Percentiles rank a stretch among this genome's conserved stretches.
Conservation (phyloP, 2,113 vertebrate species). For the Mesoclemmys tuberculata region DNA sequence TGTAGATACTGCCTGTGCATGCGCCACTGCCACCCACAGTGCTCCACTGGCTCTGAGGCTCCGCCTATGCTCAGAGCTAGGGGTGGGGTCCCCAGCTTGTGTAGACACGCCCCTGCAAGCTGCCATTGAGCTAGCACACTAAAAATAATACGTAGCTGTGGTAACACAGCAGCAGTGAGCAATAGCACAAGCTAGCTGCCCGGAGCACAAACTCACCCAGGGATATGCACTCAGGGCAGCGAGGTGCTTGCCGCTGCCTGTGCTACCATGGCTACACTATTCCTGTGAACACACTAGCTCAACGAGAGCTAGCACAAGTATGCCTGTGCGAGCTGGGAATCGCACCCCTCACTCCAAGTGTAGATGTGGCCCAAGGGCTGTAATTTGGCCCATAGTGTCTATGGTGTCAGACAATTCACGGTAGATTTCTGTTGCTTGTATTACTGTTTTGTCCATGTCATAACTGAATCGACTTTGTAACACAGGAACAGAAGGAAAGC, state of each 20-base stretch:
- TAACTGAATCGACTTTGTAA: background rate
- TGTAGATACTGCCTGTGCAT: too few relatives aligned
- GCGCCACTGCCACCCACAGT: background rate
- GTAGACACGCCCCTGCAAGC: background rate
- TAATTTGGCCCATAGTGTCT: background rate
- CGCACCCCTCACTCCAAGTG: background rate
- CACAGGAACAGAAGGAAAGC: background rate
- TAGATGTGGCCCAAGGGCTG: background rate
- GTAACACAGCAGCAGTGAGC: background rate
- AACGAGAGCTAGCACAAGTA: background rate
- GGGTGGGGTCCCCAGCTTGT: background rate
- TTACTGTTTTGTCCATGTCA: background rate
- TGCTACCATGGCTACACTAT: background rate
- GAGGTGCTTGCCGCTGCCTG: background rate
- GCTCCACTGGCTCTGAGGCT: background rate
- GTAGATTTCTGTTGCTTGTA: background rate
- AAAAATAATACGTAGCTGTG: background rate
- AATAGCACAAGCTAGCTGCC: background rate
- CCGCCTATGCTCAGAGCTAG: background rate
- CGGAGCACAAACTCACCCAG: background rate
- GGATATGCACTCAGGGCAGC: background rate
- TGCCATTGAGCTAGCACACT: background rate
- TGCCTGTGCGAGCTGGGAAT: background rate
- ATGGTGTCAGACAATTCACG: background rate
- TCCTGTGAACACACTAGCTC: background rate